Evolutionary conservation across 2,797 vertebrate genomes (phyloP).

Genomic region (Poeciliopsis gracilis): DNA sequence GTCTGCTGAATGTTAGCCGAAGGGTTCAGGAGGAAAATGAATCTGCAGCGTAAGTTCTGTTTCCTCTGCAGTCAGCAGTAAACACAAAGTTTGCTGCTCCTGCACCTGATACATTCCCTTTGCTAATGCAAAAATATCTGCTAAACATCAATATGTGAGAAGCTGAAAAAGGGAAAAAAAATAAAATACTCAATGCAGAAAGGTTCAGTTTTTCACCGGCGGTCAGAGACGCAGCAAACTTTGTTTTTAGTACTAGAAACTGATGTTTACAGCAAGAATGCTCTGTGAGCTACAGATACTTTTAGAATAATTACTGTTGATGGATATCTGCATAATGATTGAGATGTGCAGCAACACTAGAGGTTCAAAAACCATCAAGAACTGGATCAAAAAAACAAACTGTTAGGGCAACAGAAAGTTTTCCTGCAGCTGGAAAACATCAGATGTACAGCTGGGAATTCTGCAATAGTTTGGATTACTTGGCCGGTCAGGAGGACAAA

Average conservation of each 20-base stretch:
- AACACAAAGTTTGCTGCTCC: neutral
- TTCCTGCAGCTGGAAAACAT: neutral
- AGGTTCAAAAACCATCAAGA: neutral
- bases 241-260: neutral
- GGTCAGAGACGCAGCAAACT: no score
- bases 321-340: no score
- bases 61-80: neutral
- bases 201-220: no score
- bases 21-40: slow-evolving; percentile 2
- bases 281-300: neutral
- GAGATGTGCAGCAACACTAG: neutral
- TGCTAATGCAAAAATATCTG: neutral
- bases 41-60: neutral
- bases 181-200: neutral
- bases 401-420: neutral
- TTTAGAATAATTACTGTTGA: no score
- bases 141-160: neutral
- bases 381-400: neutral
- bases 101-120: neutral
- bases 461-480: no score
- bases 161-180: neutral
- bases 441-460: neutral
- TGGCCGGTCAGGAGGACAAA: no score
- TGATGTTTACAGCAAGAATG: neutral
- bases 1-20: slow-evolving; percentile 29